Evolutionary conservation across 1,140 invertebrate species (phyloP), one percentile per base, ranked within the genome.

Genomic region (Plectrocnemia conspersa): DNA sequence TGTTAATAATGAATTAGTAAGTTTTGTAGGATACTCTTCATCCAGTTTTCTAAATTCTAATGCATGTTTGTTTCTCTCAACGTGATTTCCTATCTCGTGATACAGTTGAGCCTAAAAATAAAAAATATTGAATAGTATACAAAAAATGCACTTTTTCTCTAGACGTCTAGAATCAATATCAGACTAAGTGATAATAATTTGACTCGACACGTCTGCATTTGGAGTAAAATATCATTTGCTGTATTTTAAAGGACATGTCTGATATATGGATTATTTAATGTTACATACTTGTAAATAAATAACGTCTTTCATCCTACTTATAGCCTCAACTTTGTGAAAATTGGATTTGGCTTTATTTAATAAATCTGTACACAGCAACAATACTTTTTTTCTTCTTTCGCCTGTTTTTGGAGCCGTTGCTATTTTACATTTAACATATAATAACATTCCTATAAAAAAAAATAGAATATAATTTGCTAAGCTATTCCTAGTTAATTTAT

Each of bases 261-360:
- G n/a, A n/a, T n/a, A n/a, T n/a, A n/a, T n/a, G n/a, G n/a, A n/a
- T n/a, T n/a, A n/a, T n/a, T n/a, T n/a, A n/a, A 1, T 5, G n/a
- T 36, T 50, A 62, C 64, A 71, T 72, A 85, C 81, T 76, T 83
- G 79, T 60, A 86, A 76, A 65, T 82, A 82, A 46, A 83, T 69
- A 0, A 84, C 82, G 66, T 85, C 84, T 64, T 90, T 82, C 0
- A 89, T 74, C 59, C 83, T 79, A 2, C 80, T 76, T 61, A 81
- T 82, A 1, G 86, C 87, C 58, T 90, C 85, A 1, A 89, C 73
- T 69, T 83, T 83, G 16, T 79, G 73, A 56, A 91, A 91, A 52
- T 82, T 75, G 7, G 72, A 71, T 44, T 85, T 83, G 0, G 84
- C 83, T 38, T 79, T 79, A 3, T 80, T 74, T 3, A 91, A 72